Percentiles rank a stretch among this genome's conserved stretches.
These are phyloP conservation scores for Bombus confusus DNA, from an alignment of 1,140 invertebrate species.

Conservation along the genomic window DNA sequence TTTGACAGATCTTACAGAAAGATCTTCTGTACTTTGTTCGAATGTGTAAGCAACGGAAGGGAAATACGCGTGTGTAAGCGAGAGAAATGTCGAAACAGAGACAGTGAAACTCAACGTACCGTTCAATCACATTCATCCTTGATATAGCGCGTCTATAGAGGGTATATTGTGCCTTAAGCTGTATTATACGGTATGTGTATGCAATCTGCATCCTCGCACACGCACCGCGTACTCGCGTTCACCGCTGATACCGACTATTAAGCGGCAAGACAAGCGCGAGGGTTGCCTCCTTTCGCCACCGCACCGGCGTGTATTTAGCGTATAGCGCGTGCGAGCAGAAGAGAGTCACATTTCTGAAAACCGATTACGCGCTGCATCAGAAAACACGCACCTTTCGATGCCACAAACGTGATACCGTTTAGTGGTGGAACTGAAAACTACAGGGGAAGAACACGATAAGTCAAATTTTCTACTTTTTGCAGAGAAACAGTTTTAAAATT, in stretches of 20 bases:
- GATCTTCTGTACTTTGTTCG: neutral
- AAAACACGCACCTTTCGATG: neutral
- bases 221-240: constrained; percentile 30
- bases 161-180: constrained; percentile 57
- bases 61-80: neutral
- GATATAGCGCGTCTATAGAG: constrained; percentile 36
- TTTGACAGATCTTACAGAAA: neutral
- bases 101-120: constrained; percentile 52
- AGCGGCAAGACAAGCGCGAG: constrained; percentile 42
- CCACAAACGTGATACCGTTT: neutral
- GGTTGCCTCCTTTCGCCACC: constrained; percentile 12
- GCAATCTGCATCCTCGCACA: constrained; percentile 59
- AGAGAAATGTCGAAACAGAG: constrained; percentile 41
- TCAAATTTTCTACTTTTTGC: too few species aligned
- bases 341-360: constrained; percentile 6
- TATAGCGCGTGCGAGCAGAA: neutral
- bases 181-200: constrained; percentile 60
- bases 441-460: too few species aligned
- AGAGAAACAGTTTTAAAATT: too few species aligned
- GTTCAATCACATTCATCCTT: constrained; percentile 64
- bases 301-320: neutral
- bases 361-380: neutral
- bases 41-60: neutral
- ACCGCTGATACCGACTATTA: constrained; percentile 56
- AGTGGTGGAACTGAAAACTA: neutral